Percentiles rank a stretch among this genome's conserved stretches.
Conservation (phyloP, 2,888 invertebrate species). For the Rambutsinella grinnellia region DNA sequence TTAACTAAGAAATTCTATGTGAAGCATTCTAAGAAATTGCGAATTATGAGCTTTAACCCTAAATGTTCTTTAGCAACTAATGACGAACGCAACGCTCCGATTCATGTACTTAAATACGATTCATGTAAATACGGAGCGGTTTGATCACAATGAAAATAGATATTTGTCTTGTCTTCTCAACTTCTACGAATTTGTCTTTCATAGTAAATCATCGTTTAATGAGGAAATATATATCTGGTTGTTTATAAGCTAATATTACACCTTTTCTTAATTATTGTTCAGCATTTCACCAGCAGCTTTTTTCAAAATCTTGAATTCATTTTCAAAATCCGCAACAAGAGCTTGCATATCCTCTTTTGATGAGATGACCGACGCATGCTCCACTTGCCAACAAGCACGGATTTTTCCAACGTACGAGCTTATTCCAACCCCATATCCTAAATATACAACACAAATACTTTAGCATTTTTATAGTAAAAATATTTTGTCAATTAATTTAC, state of each 20-base stretch:
- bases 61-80: too few species aligned
- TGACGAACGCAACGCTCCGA: too few species aligned
- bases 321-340: slow-evolving; percentile 6
- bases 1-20: too few species aligned
- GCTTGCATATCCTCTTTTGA: slow-evolving; percentile 12
- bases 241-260: too few species aligned
- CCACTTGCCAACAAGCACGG: neutral
- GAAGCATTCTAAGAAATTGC: too few species aligned
- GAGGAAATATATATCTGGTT: neutral
- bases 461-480: neutral
- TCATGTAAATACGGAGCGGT: too few species aligned
- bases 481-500: neutral
- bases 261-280: too few species aligned
- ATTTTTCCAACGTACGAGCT: neutral
- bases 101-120: too few species aligned
- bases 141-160: neutral
- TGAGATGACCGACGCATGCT: slow-evolving; percentile 13
- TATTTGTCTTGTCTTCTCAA: neutral
- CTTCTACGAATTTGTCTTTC: neutral
- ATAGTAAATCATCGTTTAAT: neutral
- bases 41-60: too few species aligned
- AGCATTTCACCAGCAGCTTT: too few species aligned
- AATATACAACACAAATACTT: slow-evolving; percentile 3
- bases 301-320: slow-evolving; percentile 9
- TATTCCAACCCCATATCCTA: slow-evolving; percentile 16